Percentiles rank a stretch among this genome's conserved stretches.
Conservation (phyloP, 2,797 vertebrate genomes). For the Schizopygopsis malacanthus region DNA sequence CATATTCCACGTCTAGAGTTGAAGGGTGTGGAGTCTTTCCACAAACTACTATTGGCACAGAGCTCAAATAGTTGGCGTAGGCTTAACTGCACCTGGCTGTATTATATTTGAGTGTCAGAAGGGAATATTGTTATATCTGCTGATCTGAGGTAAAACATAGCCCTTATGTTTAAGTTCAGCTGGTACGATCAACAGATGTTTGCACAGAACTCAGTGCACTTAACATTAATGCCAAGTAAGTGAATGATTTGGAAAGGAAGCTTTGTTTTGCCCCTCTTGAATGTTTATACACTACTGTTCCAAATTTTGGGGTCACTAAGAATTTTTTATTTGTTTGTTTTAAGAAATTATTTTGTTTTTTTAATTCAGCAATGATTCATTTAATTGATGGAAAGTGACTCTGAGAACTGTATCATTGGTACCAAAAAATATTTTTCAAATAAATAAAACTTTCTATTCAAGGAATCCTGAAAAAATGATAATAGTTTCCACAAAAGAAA, state of each 20-base stretch:
- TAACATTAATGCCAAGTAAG: not conserved
- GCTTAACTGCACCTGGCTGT: conserved; percentile 27
- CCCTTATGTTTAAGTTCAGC: conserved; percentile 41
- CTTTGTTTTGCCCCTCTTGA: not conserved
- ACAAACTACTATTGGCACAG: conserved; percentile 29
- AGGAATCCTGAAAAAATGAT: not conserved
- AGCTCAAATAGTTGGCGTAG: conserved; percentile 35
- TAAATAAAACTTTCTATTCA: not conserved
- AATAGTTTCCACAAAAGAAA: not conserved
- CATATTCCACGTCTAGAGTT: not conserved
- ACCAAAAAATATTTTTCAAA: too few species aligned
- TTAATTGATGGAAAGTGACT: not conserved
- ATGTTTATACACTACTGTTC: not conserved
- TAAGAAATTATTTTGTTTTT: not conserved
- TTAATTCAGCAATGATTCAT: not conserved
- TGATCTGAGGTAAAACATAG: conserved; percentile 33
- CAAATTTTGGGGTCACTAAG: not conserved
- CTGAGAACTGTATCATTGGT: not conserved
- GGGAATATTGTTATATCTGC: conserved; percentile 38
- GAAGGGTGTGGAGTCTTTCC: conserved; percentile 16
- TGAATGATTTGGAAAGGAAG: not conserved
- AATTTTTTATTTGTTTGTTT: too few species aligned
- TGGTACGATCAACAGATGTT: conserved; percentile 30
- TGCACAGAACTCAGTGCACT: not conserved
- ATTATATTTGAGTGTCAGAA: conserved; percentile 32